Conservation (phyloP, 2,113 vertebrate species). For the Brienomyrus brachyistius region DNA sequence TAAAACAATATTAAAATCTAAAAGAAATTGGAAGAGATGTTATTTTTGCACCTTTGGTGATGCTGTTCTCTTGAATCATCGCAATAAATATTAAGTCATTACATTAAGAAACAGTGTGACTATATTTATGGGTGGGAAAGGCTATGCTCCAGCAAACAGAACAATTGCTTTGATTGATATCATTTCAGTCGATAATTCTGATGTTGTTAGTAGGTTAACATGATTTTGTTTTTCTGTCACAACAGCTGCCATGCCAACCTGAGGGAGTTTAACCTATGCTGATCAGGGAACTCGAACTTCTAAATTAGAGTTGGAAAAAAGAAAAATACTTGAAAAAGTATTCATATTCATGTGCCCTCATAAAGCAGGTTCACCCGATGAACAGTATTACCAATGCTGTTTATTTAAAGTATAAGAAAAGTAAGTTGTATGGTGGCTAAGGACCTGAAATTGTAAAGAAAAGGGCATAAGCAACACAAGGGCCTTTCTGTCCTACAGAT, state of each 20-base stretch:
- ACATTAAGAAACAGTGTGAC: neutral
- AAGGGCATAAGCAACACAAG: neutral
- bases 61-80: neutral
- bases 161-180: slow-evolving; percentile 35
- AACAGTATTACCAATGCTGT: neutral
- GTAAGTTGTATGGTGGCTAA: neutral
- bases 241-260: neutral
- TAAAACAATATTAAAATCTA: neutral
- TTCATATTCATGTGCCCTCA: neutral
- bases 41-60: neutral
- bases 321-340: neutral
- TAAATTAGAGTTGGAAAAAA: slow-evolving; percentile 19
- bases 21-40: neutral
- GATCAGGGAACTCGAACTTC: slow-evolving; percentile 26
- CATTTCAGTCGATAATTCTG: slow-evolving; percentile 26
- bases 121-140: slow-evolving; percentile 12
- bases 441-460: neutral
- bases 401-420: neutral
- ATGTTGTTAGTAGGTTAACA: slow-evolving; percentile 29
- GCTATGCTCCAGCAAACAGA: slow-evolving; percentile 5
- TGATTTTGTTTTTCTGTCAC: slow-evolving; percentile 20
- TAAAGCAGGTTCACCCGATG: neutral
- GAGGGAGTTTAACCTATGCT: neutral
- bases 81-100: neutral
- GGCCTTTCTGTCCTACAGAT: neutral